A percentile compares a stretch with the other conserved stretches of the same genome.
Conservation (phyloP, 1,140 invertebrate species). For the Monomorium pharaonis region DNA sequence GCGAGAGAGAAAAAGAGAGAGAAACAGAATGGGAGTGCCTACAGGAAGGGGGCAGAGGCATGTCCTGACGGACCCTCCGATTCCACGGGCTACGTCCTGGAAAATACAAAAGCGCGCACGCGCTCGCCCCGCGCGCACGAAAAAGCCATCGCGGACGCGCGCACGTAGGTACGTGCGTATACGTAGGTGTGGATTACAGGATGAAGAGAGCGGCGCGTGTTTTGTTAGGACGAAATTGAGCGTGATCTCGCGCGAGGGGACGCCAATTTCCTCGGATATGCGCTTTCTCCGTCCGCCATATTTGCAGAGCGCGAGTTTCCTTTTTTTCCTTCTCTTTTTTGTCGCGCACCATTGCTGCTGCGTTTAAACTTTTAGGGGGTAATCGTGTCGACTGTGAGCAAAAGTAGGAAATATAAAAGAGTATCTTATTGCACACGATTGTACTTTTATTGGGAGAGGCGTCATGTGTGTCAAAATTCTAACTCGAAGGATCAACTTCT, state of each 20-base stretch:
- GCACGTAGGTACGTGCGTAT: not conserved
- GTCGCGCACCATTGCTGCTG: not conserved
- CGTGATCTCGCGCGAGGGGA: slow-evolving; percentile 59
- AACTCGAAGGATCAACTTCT: not conserved
- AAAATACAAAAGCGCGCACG: slow-evolving; percentile 67
- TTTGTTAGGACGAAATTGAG: slow-evolving; percentile 78
- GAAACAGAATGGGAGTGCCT: too few relatives aligned
- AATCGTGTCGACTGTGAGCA: slow-evolving; percentile 16
- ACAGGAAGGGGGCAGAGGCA: not conserved
- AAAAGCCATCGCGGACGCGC: slow-evolving; percentile 43
- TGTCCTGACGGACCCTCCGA: slow-evolving; percentile 1
- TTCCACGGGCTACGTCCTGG: slow-evolving; percentile 26
- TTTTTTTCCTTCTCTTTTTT: not conserved
- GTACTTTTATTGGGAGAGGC: not conserved
- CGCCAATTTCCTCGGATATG: slow-evolving; percentile 62
- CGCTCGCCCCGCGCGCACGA: slow-evolving; percentile 13
- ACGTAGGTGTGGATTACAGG: slow-evolving; percentile 64
- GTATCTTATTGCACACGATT: not conserved
- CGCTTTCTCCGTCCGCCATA: slow-evolving; percentile 54
- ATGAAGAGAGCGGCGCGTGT: slow-evolving; percentile 61
- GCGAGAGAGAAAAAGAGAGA: not conserved
- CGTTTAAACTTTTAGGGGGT: not conserved
- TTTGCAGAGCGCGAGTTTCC: not conserved
- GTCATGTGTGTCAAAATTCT: not conserved
- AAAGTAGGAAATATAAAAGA: not conserved